Evolutionary conservation across 2,797 vertebrate species (phyloP).

Genomic region (Malacoraja senta): DNA sequence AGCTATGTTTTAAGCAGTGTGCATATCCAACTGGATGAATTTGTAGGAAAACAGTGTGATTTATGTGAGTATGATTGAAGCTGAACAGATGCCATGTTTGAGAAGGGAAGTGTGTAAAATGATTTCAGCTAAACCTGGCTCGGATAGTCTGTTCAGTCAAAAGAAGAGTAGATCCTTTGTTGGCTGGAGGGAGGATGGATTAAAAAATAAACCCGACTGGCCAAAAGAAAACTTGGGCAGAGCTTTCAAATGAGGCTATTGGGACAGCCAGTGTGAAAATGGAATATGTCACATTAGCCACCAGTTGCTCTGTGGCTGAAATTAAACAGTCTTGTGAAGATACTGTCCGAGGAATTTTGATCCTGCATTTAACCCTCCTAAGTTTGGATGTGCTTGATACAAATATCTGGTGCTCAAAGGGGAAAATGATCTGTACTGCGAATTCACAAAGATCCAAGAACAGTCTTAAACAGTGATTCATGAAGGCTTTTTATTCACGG

Average conservation of each 20-base stretch:
- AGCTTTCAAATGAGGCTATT: background rate
- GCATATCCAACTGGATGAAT: background rate
- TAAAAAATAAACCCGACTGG: background rate
- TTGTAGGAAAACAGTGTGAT: background rate
- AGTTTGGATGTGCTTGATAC: background rate
- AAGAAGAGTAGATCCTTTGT: background rate
- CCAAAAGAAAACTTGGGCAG: background rate
- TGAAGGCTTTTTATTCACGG: background rate
- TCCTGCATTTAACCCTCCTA: background rate
- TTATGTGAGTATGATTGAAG: background rate
- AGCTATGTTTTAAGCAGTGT: background rate
- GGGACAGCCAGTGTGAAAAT: background rate
- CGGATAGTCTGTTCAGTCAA: background rate
- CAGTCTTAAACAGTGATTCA: background rate
- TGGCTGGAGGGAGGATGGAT: background rate
- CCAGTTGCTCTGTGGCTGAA: slow-evolving; percentile 4
- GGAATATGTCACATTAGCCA: background rate
- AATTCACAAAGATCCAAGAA: background rate
- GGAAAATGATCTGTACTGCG: background rate
- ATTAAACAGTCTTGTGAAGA: background rate
- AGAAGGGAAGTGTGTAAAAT: background rate
- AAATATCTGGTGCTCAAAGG: background rate
- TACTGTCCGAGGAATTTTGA: background rate
- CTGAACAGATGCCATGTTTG: slow-evolving; percentile 28
- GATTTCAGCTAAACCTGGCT: background rate